Evolutionary conservation across 2,113 vertebrate species (phyloP), one percentile per base, ranked within the genome.

Genomic region (Sebastes schlegelii): DNA sequence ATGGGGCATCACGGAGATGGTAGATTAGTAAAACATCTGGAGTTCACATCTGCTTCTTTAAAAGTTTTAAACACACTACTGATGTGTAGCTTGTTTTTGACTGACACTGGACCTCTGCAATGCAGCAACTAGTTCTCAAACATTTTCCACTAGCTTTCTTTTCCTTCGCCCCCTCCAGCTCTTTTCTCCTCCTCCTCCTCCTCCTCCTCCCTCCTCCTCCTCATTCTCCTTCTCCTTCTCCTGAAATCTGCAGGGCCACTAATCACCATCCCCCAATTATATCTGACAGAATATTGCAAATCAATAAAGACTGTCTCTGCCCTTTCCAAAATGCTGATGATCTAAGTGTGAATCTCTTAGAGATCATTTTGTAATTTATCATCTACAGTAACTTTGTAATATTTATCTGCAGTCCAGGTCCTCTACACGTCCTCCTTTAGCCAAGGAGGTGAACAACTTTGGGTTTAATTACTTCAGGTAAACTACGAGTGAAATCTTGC

Each of bases 261-360:
- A 64, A 80, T 90, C 86, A 74, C 51, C 54, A 26, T 61, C 34
- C 13, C 4, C 8, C 61, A 23, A 62, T 69, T 72, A 52, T 69
- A 81, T 84, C 69, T 60, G 83, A 81, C 74, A 55, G 79, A 54
- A 85, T 65, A 76, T 43, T 70, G 61, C 61, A 69, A 83, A 86
- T 81, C 68, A 85, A 87, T 85, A 74, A 45, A 42, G 34, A 19
- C 62, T 26, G 58, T 71, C 84, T 78, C 64, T 64, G 54, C 60
- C 34, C 45, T 64, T 78, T 54, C 61, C 40, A 73, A 42, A 85
- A 62, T 74, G 48, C 62, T 46, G 54, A 84, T 79, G 60, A 86
- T 88, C 34, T n/a, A 70, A 76, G 40, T 45, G 51, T 40, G 79
- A 60, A 57, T 67, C 65, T 40, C 12, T 70, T 52, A 12, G n/a